Conservation (phyloP, 2,797 vertebrate species). For the Distichodus sexfasciatus region DNA sequence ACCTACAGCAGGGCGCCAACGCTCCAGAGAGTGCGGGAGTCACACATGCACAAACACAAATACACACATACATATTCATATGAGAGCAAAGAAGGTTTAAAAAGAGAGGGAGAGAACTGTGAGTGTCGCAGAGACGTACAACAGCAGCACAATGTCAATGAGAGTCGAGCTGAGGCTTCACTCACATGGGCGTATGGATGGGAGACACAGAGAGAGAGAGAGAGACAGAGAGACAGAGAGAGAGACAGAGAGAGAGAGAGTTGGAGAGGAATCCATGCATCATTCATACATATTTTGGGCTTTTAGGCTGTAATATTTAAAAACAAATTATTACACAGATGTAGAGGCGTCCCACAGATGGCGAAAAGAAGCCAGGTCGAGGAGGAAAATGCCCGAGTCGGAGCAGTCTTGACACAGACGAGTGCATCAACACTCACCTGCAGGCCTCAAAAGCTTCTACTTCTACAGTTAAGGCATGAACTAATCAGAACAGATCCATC, state of each 20-base stretch:
- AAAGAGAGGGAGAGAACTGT: no score
- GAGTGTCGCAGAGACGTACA: no score
- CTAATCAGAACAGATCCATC: slow-evolving; percentile 62
- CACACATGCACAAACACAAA: background rate
- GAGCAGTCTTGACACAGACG: background rate
- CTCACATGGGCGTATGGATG: no score
- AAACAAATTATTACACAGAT: no score
- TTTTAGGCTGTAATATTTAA: no score
- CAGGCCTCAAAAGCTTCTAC: no score
- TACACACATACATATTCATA: background rate
- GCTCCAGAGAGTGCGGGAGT: slow-evolving; percentile 14
- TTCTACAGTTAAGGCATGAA: slow-evolving; percentile 49
- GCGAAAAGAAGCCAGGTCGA: background rate
- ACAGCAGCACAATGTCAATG: no score
- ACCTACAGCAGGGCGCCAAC: slow-evolving; percentile 16
- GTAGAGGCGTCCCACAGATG: no score
- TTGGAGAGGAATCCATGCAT: background rate
- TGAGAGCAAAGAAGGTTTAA: no score
- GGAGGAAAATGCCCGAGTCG: background rate
- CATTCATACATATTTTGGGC: background rate
- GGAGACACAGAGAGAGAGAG: background rate
- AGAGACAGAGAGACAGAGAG: background rate
- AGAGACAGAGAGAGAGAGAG: background rate
- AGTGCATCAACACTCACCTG: no score
- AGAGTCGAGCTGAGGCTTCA: no score